phyloP scores from a whole-genome alignment of 2,888 invertebrate genomes.

The Chaitophorus viminalis region DNA sequence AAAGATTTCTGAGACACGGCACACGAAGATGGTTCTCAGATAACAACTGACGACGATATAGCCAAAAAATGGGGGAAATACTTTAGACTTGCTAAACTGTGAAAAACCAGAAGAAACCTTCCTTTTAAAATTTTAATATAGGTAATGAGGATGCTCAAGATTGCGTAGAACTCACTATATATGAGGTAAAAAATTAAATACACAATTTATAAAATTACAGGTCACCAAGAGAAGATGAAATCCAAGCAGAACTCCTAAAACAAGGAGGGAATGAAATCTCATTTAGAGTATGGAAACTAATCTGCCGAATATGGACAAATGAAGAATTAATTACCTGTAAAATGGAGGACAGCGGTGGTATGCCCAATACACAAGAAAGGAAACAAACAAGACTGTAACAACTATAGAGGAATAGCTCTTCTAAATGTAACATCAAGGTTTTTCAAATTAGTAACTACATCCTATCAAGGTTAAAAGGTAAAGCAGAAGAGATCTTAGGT shows the following conservation, averaged over 20 bases:
- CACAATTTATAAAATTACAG: background rate
- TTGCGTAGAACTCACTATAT: background rate
- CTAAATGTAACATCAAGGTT: background rate
- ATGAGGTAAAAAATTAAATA: background rate
- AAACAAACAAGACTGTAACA: background rate
- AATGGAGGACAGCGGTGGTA: background rate
- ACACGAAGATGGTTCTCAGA: background rate
- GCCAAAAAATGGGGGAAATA: background rate
- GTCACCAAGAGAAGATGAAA: too few relatives aligned
- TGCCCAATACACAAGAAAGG: slow-evolving; percentile 13
- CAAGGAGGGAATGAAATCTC: too few relatives aligned
- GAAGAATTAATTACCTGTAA: slow-evolving; percentile 8
- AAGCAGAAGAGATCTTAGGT: background rate
- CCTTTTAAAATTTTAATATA: background rate
- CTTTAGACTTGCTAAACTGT: background rate
- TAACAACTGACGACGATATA: background rate
- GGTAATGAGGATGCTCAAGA: background rate
- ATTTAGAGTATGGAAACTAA: background rate
- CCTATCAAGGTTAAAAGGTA: slow-evolving; percentile 5
- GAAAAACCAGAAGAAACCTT: background rate
- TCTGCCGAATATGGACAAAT: slow-evolving; percentile 5
- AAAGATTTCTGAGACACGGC: background rate
- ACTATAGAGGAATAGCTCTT: slow-evolving; percentile 15
- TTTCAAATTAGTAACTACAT: background rate
- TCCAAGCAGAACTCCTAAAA: too few relatives aligned